Evolutionary conservation across 2,888 invertebrate species (phyloP).

Genomic region (Crioceris asparagi): DNA sequence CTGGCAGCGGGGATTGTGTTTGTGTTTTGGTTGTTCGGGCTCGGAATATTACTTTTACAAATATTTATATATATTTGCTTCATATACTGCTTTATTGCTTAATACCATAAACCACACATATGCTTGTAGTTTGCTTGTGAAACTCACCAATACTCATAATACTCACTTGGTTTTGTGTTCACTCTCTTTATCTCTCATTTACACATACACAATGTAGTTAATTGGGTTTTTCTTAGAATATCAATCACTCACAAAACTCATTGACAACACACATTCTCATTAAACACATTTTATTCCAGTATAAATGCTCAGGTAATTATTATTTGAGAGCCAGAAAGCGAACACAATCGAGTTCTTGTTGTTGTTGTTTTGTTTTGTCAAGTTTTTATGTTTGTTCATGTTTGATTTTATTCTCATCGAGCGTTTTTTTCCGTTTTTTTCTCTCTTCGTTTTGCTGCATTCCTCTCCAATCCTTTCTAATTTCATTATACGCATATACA

Average conservation of each 20-base stretch:
- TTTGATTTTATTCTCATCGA: constrained; percentile 28
- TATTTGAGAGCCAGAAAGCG: constrained; percentile 32
- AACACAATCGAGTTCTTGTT: constrained; percentile 30
- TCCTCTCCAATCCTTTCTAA: constrained; percentile 22
- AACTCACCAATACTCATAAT: constrained; percentile 26
- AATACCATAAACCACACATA: constrained; percentile 21
- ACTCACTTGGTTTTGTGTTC: constrained; percentile 29
- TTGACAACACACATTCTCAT: too few species aligned
- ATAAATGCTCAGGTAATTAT: too few species aligned
- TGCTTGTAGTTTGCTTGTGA: constrained; percentile 24
- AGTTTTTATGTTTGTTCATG: too few species aligned
- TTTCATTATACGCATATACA: constrained; percentile 13
- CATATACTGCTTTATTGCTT: constrained; percentile 22
- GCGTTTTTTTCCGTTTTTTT: constrained; percentile 39
- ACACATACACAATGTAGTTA: too few species aligned
- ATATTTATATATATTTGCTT: too few species aligned
- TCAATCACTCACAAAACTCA: too few species aligned
- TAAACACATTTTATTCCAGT: too few species aligned
- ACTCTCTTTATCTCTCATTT: constrained; percentile 14
- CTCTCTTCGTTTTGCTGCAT: constrained; percentile 40
- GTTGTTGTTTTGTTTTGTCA: too few species aligned
- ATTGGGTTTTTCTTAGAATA: too few species aligned
- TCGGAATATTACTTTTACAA: too few species aligned
- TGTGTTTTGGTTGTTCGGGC: constrained; percentile 32
- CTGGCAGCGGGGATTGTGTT: constrained; percentile 37